A percentile compares a stretch with the other conserved stretches of the same genome.
Conservation (phyloP, 2,113 vertebrate genomes). For the Thamnophis sirtalis region DNA sequence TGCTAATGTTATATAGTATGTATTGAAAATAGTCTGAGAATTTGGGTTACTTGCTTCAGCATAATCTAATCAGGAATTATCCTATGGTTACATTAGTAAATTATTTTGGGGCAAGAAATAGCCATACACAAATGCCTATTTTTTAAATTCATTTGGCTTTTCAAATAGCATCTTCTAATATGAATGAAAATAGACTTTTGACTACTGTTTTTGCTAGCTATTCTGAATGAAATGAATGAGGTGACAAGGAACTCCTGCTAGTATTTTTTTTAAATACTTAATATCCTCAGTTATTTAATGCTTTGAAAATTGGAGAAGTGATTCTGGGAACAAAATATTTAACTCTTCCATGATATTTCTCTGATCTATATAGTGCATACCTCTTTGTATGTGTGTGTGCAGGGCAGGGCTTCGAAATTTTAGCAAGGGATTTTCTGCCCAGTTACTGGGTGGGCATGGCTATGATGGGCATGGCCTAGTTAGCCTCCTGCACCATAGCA, state of each 20-base stretch:
- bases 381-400: neutral
- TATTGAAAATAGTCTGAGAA: neutral
- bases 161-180: neutral
- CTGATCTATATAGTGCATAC: neutral
- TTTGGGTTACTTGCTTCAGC: neutral
- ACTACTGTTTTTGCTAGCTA: neutral
- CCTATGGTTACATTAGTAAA: neutral
- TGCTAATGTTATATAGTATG: neutral
- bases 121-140: neutral
- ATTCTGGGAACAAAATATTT: neutral
- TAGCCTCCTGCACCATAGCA: too few species aligned
- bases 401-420: too few species aligned
- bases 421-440: too few species aligned
- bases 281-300: neutral
- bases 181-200: neutral
- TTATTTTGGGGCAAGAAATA: neutral
- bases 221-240: too few species aligned
- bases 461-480: too few species aligned
- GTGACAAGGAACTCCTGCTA: neutral
- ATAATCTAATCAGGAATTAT: neutral
- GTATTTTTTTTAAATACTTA: neutral
- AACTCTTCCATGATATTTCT: neutral
- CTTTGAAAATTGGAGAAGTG: neutral
- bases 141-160: neutral
- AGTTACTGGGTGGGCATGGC: too few species aligned